Conservation (phyloP, 2,888 invertebrate genomes). For the Phortica okadai region DNA sequence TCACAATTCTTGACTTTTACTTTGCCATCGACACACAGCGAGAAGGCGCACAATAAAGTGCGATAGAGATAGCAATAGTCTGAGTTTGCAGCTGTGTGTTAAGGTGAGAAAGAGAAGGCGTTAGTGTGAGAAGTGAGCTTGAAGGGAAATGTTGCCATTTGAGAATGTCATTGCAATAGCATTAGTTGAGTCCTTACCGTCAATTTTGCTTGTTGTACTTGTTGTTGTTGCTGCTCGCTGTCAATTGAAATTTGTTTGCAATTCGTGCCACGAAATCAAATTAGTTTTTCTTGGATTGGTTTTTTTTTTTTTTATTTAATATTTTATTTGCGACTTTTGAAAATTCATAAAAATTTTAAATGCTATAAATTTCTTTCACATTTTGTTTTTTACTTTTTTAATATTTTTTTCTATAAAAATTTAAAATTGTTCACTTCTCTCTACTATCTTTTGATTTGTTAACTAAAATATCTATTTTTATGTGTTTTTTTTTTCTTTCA, state of each 20-base stretch:
- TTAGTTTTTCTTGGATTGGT: conserved; percentile 40
- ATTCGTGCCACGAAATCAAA: conserved; percentile 52
- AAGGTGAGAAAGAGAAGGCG: not conserved
- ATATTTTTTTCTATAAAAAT: not conserved
- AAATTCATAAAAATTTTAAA: not conserved
- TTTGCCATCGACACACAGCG: conserved; percentile 39
- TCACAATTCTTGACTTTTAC: conserved; percentile 45
- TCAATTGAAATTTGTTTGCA: conserved; percentile 57
- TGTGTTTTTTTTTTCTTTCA: conserved; percentile 31
- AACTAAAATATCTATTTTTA: conserved; percentile 28
- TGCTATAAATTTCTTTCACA: not conserved
- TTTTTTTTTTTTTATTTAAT: not conserved
- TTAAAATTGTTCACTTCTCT: not conserved
- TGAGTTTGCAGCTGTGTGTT: not conserved
- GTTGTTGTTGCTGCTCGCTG: conserved; percentile 43
- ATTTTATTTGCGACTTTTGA: not conserved
- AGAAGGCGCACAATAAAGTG: not conserved
- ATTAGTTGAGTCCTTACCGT: conserved; percentile 17
- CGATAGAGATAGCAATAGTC: too few relatives aligned
- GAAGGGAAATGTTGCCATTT: not conserved
- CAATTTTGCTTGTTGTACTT: not conserved
- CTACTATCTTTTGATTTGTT: conserved; percentile 16
- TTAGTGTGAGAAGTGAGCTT: too few relatives aligned
- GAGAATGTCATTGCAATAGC: conserved; percentile 20
- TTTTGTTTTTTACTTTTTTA: too few relatives aligned